Base-by-base conservation (phyloP, 2,888 invertebrate genomes). In the Myathropa florea region DNA sequence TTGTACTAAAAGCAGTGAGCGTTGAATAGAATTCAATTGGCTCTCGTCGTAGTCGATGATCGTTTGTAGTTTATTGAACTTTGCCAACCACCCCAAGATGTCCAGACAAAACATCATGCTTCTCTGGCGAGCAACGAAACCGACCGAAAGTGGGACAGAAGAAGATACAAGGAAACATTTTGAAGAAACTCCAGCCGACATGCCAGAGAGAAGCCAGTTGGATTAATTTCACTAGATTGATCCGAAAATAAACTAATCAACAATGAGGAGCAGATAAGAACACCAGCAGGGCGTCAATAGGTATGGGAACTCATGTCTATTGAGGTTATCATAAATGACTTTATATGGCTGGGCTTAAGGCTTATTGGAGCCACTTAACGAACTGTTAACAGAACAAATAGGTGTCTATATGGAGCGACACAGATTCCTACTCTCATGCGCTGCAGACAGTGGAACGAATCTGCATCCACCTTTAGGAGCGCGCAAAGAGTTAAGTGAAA, bases 351-450 rank as follows among this genome's bases (percentile, higher is more conserved):
- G 12, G 33, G 2, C 10, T 10, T 30, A n/a, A 46, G 46, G 46
- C n/a, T 70, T 55, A 68, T 33, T 68, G 68, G 28, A 63, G 53
- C 61, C 53, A 61, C 21, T 70, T 77, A 77, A 77, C 63, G 61
- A 55, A 28, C 68, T 77, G 61, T 21, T 26, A 70, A 77, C 46
- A 46, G 46, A n/a, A 46, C 18, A 46, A 46, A 46, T 46, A n/a
- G 46, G 46, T 18, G n/a, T 18, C 46, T 18, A 2, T 46, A 46
- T 46, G 46, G 46, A n/a, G 46, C 18, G 46, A 46, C 46, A 46
- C 18, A 46, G 46, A 46, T 46, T 46, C 46, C 18, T 18, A 7
- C 33, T 0, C 46, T n/a, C 0, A n/a, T 7, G 1, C 39, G n/a
- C 39, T 6, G n/a, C 39, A 14, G 39, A 39, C 39, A 2, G 46